phyloP scores from a whole-genome alignment of 2,113 vertebrate species.

The Datnioides undecimradiatus region DNA sequence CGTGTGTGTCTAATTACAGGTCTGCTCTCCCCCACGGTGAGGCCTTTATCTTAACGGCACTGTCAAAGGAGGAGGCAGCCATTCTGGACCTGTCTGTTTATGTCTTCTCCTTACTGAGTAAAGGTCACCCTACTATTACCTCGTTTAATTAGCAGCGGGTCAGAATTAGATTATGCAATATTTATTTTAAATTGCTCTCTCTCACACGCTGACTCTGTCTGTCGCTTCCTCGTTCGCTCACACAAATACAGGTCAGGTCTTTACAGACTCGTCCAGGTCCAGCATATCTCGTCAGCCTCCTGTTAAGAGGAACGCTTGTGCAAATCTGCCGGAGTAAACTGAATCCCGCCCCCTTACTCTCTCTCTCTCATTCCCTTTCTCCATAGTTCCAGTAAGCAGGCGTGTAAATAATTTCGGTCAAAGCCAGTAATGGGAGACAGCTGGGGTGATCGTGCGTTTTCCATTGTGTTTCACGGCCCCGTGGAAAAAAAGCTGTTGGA shows the following conservation, averaged over 20 bases:
- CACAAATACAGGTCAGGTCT: neutral
- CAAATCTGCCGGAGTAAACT: slow-evolving; percentile 54
- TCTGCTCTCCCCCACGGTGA: slow-evolving; percentile 64
- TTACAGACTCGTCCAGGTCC: slow-evolving; percentile 11
- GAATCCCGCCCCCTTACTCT: slow-evolving; percentile 31
- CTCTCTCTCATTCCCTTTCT: slow-evolving; percentile 12
- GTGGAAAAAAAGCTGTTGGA: slow-evolving; percentile 39
- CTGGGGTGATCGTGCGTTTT: slow-evolving; percentile 82
- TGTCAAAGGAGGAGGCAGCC: slow-evolving; percentile 50
- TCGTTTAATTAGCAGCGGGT: slow-evolving; percentile 49
- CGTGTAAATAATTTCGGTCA: slow-evolving; percentile 80
- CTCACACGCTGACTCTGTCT: neutral
- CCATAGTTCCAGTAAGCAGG: slow-evolving; percentile 78
- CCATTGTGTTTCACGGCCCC: slow-evolving; percentile 79
- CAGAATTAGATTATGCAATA: slow-evolving; percentile 4
- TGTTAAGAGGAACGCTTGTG: slow-evolving; percentile 41
- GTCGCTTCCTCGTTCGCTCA: neutral
- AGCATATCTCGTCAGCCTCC: slow-evolving; percentile 35
- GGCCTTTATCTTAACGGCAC: slow-evolving; percentile 66
- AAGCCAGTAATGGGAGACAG: slow-evolving; percentile 82
- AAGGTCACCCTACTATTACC: slow-evolving; percentile 17
- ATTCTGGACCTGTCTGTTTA: slow-evolving; percentile 27
- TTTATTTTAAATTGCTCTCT: slow-evolving; percentile 4
- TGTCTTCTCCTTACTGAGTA: slow-evolving; percentile 24
- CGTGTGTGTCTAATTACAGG: slow-evolving; percentile 78